Evolutionary conservation across 1,140 invertebrate genomes (phyloP), one percentile per base, ranked within the genome.

Genomic region (Platyscapa corneri): DNA sequence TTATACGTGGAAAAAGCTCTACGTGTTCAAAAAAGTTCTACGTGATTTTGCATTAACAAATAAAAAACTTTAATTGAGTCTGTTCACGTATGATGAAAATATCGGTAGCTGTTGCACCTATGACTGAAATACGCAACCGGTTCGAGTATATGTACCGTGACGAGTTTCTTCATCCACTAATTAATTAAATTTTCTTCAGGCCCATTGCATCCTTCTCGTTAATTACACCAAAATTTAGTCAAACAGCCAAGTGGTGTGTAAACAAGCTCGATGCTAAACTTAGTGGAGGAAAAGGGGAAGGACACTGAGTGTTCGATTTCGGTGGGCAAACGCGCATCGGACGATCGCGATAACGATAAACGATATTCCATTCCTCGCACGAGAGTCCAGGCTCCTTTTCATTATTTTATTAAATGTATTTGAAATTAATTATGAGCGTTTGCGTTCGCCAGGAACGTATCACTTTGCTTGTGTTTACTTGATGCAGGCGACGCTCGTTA

Each of bases 341-440:
- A 10, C 67, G 65, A 83, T 83, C 53, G 53, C 70, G 81, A 60
- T 82, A 82, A 53, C 65, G n/a, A 53, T 53, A 72, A 12, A 37
- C 2, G n/a, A 49, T 14, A 23, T 16, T 16, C 20, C 56, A 14
- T 23, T n/a, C 2, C 18, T 20, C 18, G 46, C 16, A 0, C 20
- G 23, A 27, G 23, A 6, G 18, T 10, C 56, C 56, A 23, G 20
- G 7, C 7, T 0, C 42, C 30, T 76, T 83, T 83, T 83, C 76
- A 83, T 83, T 76, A 83, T 83, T 83, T 76, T 34, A 74, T 83
- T 76, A 75, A 16, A 27, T 37, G 14, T 3, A 20, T n/a, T n/a
- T n/a, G n/a, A n/a, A n/a, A n/a, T n/a, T n/a, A n/a, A n/a, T n/a
- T n/a, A n/a, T n/a, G n/a, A n/a, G n/a, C n/a, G 49, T 60, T 60